A percentile compares a stretch with the other conserved stretches of the same genome.
phyloP scores from a whole-genome alignment of 2,113 vertebrate genomes.

The Etheostoma cragini region DNA sequence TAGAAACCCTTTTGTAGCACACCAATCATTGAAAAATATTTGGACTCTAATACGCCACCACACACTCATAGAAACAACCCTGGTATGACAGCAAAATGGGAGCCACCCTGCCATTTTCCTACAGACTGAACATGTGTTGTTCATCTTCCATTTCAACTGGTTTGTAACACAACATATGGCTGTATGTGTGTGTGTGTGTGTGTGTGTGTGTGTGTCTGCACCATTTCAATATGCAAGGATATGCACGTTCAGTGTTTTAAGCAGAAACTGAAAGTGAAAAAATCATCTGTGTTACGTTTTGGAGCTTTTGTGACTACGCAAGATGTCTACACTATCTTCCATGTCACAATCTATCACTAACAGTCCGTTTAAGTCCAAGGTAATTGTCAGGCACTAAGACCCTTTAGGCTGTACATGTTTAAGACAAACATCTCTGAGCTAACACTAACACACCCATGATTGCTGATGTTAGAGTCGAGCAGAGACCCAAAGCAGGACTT shows the following conservation, averaged over 20 bases:
- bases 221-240: conserved; percentile 33
- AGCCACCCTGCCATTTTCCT: conserved; percentile 29
- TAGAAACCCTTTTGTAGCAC: conserved; percentile 70
- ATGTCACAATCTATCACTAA: conserved; percentile 2
- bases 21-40: conserved; percentile 68
- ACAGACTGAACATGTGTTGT: conserved; percentile 19
- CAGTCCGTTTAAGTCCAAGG: conserved; percentile 47
- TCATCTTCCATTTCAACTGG: conserved; percentile 14
- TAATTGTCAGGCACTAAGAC: conserved; percentile 64
- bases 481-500: conserved; percentile 50
- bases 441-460: conserved; percentile 63
- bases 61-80: conserved; percentile 59
- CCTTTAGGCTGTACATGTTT: conserved; percentile 62
- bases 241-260: conserved; percentile 34
- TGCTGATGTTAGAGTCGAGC: conserved; percentile 56
- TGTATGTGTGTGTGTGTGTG: conserved; percentile 3
- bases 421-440: conserved; percentile 56
- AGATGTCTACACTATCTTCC: conserved; percentile 15
- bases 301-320: conserved; percentile 20
- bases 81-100: conserved; percentile 41
- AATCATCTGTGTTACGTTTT: conserved; percentile 42
- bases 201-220: not conserved
- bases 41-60: conserved; percentile 64
- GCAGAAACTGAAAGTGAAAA: conserved; percentile 30
- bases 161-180: conserved; percentile 27